Evolutionary conservation across 2,797 vertebrate species (phyloP), one percentile per base, ranked within the genome.

Genomic region (Sebastes steindachneri): DNA sequence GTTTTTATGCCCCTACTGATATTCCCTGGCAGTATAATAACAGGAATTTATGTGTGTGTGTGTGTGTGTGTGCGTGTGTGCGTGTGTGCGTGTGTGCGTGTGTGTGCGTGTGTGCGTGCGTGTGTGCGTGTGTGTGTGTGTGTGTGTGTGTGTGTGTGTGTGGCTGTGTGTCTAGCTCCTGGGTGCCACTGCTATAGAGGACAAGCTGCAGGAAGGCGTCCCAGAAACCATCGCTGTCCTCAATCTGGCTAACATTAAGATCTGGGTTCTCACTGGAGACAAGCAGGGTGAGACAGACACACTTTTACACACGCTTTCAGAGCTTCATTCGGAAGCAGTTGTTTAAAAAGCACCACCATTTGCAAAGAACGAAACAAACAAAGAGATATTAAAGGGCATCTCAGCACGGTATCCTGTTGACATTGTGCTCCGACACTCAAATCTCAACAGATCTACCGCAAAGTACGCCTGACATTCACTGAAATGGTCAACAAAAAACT

Each of bases 261-360:
- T 98, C 86, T 99, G 98, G 98, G 97, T 99, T 88, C 95, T 99
- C 31, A 99, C 98, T 0, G 98, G 98, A 83, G 98, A 99, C 91
- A 99, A 99, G 35, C 98, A 98, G 90, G 98, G 98, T 99, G 89
- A 96, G 89, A 73, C 15, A 1, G 21, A 28, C 48, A 60, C 31
- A 72, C 29, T 15, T 54, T 33, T 14, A 4, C 55, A 66, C n/a
- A 21, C 10, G 21, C 54, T 35, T 45, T 51, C 5, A 68, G 31
- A 53, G 3, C 29, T 62, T 29, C 21, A 15, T 67, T n/a, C 35
- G 4, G 17, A 54, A 9, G 3, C 15, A 21, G 55, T 55, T 48
- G 8, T 67, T 81, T 33, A 3, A 31, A 57, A 77, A 76, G 11
- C 1, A 23, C 4, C 9, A 69, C 33, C 1, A 48, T 73, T 58